Evolutionary conservation across 2,888 invertebrate species (phyloP), one percentile per base, ranked within the genome.

Genomic region (Timema podura): DNA sequence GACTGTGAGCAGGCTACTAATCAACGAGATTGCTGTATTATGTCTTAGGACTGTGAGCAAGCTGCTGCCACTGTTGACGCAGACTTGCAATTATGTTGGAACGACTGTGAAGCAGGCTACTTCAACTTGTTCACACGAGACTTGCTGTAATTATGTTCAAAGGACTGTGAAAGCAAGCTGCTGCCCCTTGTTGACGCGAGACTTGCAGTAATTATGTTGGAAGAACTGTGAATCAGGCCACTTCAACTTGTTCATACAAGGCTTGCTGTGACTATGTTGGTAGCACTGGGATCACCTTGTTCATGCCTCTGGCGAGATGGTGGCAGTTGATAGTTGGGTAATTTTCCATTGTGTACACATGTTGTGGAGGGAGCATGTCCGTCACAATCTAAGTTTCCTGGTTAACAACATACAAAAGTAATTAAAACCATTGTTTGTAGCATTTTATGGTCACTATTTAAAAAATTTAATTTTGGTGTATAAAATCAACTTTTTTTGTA

Each of bases 331-430:
- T 47, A 44, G 44, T 57, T 65, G n/a, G 65, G 47, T 48, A 70
- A 44, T n/a, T 70, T 65, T 9, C 47, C 54, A 10, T 68, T 74
- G 48, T 64, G 49, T 65, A 65, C 44, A 69, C 44, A 44, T 0
- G 15, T 44, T 57, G 69, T 65, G 45, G n/a, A 15, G 65, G 69
- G 45, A 65, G 54, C 11, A 10, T 79, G 77, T 30, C 78, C 78
- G 45, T 80, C 80, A 73, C 79, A 79, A 65, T 80, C 80, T 68
- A 80, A 67, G 70, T 80, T 79, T 69, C 79, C 79, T 78, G 71
- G 9, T 73, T 73, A 69, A 65, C 46, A 48, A 65, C 64, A 54
- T n/a, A n/a, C n/a, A n/a, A n/a, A n/a, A n/a, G n/a, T n/a, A n/a
- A n/a, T n/a, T n/a, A n/a, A n/a, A n/a, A n/a, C n/a, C n/a, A n/a